These are phyloP conservation scores for Gallinago undulata DNA, from an alignment of 2,113 vertebrate genomes.

Conservation along the genomic window DNA sequence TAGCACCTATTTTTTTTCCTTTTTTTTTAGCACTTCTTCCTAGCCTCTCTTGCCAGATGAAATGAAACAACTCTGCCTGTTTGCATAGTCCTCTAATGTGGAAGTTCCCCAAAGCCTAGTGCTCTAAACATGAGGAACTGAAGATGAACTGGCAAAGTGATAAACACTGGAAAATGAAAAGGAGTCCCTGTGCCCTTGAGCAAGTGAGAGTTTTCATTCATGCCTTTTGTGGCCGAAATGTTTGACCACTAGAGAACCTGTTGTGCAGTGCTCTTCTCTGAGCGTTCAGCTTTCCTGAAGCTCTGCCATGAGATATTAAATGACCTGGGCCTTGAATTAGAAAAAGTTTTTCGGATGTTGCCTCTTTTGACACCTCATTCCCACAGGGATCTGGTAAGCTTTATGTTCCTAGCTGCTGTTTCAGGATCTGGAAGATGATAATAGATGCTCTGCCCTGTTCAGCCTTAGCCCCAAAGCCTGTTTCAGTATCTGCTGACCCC, in stretches of 20 bases:
- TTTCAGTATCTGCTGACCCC: not conserved
- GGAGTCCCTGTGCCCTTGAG: not conserved
- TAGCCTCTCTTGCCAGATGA: not conserved
- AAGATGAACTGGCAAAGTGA: not conserved
- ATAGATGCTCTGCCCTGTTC: not conserved
- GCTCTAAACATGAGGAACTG: not conserved
- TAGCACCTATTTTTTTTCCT: not conserved
- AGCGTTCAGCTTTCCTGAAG: not conserved
- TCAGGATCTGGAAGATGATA: not conserved
- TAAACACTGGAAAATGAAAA: not conserved
- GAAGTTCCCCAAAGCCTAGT: not conserved
- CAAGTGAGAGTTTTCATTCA: rapidly evolving
- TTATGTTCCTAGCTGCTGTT: not conserved
- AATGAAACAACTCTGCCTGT: rapidly evolving
- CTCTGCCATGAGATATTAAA: not conserved
- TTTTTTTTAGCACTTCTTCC: not conserved
- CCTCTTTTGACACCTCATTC: not conserved
- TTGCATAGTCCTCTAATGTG: not conserved
- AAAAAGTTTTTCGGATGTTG: not conserved
- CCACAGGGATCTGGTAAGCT: not conserved
- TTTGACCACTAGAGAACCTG: not conserved
- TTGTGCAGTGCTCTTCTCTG: not conserved
- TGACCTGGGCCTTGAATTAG: not conserved
- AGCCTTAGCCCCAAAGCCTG: not conserved
- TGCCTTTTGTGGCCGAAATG: not conserved